Percentiles rank a stretch among this genome's conserved stretches.
phyloP scores from a whole-genome alignment of 2,113 vertebrate species.

The Pelmatolapia mariae region DNA sequence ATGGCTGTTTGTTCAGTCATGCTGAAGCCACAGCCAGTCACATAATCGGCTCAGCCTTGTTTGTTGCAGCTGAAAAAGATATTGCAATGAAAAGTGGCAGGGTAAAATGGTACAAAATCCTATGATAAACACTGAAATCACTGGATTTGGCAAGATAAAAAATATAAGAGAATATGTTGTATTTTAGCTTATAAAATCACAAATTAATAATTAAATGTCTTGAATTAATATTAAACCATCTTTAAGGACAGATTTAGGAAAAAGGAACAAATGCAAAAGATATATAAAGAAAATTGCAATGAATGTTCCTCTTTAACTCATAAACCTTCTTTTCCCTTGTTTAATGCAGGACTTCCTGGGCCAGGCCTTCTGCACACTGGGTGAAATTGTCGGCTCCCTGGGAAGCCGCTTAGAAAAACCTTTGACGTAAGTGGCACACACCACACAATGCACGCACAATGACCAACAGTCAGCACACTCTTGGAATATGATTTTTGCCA shows the following conservation, averaged over 20 bases:
- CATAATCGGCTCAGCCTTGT: not conserved
- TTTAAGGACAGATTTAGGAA: not conserved
- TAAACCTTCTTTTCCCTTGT: not conserved
- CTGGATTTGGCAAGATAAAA: not conserved
- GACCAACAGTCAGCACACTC: not conserved
- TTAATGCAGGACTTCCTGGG: conserved; percentile 89
- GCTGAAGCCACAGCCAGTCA: not conserved
- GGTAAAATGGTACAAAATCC: not conserved
- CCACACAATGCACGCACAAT: not conserved
- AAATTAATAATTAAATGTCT: not conserved
- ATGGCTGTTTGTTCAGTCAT: not conserved
- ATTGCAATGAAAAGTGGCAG: not conserved
- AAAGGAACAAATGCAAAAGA: not conserved
- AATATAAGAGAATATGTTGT: not conserved
- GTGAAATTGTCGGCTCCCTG: conserved; percentile 92
- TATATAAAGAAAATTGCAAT: not conserved
- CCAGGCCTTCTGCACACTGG: conserved; percentile 92
- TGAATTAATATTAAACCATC: not conserved
- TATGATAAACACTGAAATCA: not conserved
- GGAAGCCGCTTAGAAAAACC: conserved; percentile 89
- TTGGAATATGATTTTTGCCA: not conserved
- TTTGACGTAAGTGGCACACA: conserved; percentile 79
- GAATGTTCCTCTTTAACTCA: not conserved
- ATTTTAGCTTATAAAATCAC: not conserved
- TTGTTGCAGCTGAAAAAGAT: not conserved